Evolutionary conservation across 1,140 invertebrate genomes (phyloP), one percentile per base, ranked within the genome.

Genomic region (Drosophila repletoides): DNA sequence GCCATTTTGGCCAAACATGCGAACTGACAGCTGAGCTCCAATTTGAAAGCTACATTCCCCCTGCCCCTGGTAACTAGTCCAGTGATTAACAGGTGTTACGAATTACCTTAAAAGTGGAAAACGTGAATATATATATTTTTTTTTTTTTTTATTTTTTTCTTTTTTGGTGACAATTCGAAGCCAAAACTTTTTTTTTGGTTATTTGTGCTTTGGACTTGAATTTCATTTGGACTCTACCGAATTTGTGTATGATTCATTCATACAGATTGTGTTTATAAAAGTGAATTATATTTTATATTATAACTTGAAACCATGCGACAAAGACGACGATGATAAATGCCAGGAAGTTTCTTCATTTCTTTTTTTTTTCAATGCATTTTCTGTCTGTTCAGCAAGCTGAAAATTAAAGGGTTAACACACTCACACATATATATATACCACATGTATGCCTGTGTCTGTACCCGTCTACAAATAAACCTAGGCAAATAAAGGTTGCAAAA

Each of bases 401-500:
- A 52, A 49, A 41, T 33, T 53, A 36, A 64, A 69, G 60, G 56
- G 73, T 68, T 51, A 31, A 1, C 24, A 22, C 19, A 53, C 49
- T 34, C 14, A 45, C 19, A 17, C 9, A 45, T 14, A 9, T 4
- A 9, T 4, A 26, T 0, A 41, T 6, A 40, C 26, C 19, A 41
- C 51, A 15, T 63, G 10, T 61, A 19, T 41, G 26, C 7, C 6
- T 40, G 2, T 24, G 24, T 53, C 17, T 5, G 21, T 58, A 63
- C 45, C 36, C 31, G 7, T 41, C 72, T 76, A 76, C 67, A 76
- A 71, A 75, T 52, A 75, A 75, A 55, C 29, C 19, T 24, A 24
- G 40, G 72, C 60, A 71, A 76, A 76, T 55, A 76, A 76, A 69
- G 22, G 26, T 65, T 60, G 53, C 66, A 65, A 76, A 76, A 76